Base-by-base conservation (phyloP, 2,888 invertebrate genomes). In the Ptychoptera albimana region DNA sequence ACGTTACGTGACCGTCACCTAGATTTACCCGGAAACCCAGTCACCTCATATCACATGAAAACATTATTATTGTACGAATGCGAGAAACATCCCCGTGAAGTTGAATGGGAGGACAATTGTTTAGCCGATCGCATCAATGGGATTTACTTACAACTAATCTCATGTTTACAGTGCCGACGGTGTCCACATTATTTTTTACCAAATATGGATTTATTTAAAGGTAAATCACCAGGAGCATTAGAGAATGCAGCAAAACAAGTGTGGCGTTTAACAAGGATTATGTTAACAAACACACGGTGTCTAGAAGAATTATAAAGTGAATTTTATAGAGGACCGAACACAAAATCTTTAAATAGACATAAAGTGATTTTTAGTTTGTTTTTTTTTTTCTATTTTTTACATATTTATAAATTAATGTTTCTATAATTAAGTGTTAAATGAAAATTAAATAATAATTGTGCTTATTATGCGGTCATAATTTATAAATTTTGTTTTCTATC, bases 121-220 rank as follows among this genome's bases (percentile, higher is more conserved):
- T 75, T 94, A 51, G 92, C 88, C 1, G 93, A 94, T 67, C 73
- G 92, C 43, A 85, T 92, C 57, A 91, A 91, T 64, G 93, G 94
- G 4, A 91, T 96, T 50, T 82, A 94, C 53, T 73, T 96, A 50
- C 94, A 94, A 68, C 68, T 96, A 58, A 94, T 96, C 56, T 91
- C 91, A 29, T 93, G 93, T 60, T 74, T 94, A 52, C 94, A 96
- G 67, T 94, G 93, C 63, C 79, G 92, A 44, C 73, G 91, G 46
- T 96, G 94, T 65, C 92, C 93, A 34, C 93, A 96, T 66, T 94
- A 94, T 63, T 94, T 94, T 69, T 73, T 94, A 52, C 93, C 94
- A 23, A 86, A 86, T 58, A 76, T 94, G 61, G 93, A 94, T 67
- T 70, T 96, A 48, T 89, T 96, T 68, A 87, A 89, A 63, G 92